Base-by-base conservation (phyloP, 2,113 vertebrate genomes). In the Chascanopsetta lugubris region DNA sequence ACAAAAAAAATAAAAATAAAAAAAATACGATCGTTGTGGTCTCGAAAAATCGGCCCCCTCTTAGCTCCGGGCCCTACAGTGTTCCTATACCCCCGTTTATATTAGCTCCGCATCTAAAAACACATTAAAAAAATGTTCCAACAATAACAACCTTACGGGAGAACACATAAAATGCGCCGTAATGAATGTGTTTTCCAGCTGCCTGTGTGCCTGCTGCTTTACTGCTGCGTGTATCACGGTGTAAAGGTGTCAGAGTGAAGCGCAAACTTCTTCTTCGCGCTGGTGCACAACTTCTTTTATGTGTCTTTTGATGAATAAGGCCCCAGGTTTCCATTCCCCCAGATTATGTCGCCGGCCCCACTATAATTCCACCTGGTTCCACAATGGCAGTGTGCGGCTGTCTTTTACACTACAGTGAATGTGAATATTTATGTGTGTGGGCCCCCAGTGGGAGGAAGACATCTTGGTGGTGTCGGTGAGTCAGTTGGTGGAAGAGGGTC, bases 331-430 rank as follows among this genome's bases (percentile, higher is more conserved):
- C 8, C n/a, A 24, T 34, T 22, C 29, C 38, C 13, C 38, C 13
- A 8, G 32, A 27, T 69, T 22, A 3, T 50, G 64, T 15, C 10
- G 4, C 13, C 26, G 36, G 12, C 6, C 48, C 17, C 40, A 47
- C 21, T 69, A 66, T 70, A 64, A 76, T 74, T 73, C 20, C 27
- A 15, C 17, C 46, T 18, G 11, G 32, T 60, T 65, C 58, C n/a
- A 36, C 36, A 58, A 51, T 30, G 59, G 15, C 15, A 46, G 42
- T 36, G 4, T 3, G 13, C 11, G n/a, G 43, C 29, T 29, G 36
- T 18, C 7, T 0, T n/a, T 54, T 57, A 42, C 10, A 47, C 20
- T 48, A 46, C 42, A 47, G 30, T 58, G 25, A 38, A n/a, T 34
- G 43, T 3, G 9, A 12, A n/a, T 22, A n/a, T 56, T 22, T 59